phyloP scores from a whole-genome alignment of 2,113 vertebrate species.

The Carettochelys insculpta region DNA sequence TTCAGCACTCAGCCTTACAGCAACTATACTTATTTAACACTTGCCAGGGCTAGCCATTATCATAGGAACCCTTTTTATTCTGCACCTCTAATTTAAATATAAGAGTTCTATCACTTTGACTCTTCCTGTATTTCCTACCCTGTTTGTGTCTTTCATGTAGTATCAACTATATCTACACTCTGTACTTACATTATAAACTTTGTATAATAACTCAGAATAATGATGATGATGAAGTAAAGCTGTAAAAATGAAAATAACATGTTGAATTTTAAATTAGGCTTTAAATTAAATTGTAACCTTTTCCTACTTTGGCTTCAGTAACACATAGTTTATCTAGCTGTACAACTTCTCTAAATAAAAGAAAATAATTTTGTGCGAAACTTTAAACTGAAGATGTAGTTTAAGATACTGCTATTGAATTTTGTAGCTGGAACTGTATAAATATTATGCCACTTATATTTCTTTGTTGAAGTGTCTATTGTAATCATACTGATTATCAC shows the following conservation, averaged over 20 bases:
- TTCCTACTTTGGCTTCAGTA: conserved; percentile 28
- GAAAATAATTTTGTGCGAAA: background rate
- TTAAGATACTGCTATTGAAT: background rate
- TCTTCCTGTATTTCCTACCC: background rate
- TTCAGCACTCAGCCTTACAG: background rate
- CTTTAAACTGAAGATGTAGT: background rate
- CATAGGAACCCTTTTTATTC: background rate
- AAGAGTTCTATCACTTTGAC: background rate
- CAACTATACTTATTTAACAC: background rate
- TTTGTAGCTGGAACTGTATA: background rate
- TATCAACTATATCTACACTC: background rate
- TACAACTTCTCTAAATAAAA: background rate
- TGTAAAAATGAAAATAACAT: conserved; percentile 1
- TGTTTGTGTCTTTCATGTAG: background rate
- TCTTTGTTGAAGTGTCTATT: background rate
- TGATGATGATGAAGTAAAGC: conserved; percentile 30
- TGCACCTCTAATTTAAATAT: background rate
- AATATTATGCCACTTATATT: background rate
- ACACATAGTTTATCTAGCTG: background rate
- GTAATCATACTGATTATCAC: background rate
- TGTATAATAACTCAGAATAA: too few relatives aligned
- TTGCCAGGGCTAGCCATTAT: background rate
- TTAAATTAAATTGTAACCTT: conserved; percentile 45
- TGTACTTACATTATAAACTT: background rate
- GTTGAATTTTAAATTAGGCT: conserved; percentile 58